phyloP scores from a whole-genome alignment of 2,113 vertebrate genomes.

The Thomomys bottae region DNA sequence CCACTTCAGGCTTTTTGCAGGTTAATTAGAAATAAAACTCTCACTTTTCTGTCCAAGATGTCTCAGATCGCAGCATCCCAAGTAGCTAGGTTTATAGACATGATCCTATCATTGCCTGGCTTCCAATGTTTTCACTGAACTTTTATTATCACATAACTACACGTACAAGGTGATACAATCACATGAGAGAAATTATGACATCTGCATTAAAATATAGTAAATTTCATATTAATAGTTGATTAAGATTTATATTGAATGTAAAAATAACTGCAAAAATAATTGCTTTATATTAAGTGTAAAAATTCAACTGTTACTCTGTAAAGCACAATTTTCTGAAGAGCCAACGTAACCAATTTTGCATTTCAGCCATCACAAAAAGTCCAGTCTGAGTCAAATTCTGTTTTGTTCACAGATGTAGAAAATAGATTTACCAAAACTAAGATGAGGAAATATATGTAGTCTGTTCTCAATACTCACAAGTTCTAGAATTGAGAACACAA shows the following conservation, averaged over 20 bases:
- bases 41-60: too few relatives aligned
- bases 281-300: too few relatives aligned
- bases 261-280: background rate
- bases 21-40: too few relatives aligned
- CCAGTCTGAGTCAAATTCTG: too few relatives aligned
- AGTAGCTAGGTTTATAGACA: too few relatives aligned
- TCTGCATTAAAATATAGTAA: conserved; percentile 20
- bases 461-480: too few relatives aligned
- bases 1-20: too few relatives aligned
- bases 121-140: background rate
- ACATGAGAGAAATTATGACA: background rate
- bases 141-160: background rate
- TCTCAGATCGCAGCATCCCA: too few relatives aligned
- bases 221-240: conserved; percentile 38
- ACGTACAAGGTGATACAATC: background rate
- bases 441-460: too few relatives aligned
- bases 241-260: conserved; percentile 35
- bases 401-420: too few relatives aligned
- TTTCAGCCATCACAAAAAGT: conserved; percentile 22
- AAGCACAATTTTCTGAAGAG: conserved; percentile 10
- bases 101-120: too few relatives aligned
- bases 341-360: conserved; percentile 39
- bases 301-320: background rate
- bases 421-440: conserved; percentile 15
- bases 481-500: too few relatives aligned